These are phyloP conservation scores for Pangasianodon hypophthalmus DNA, from an alignment of 2,113 vertebrate species.

Conservation along the genomic window DNA sequence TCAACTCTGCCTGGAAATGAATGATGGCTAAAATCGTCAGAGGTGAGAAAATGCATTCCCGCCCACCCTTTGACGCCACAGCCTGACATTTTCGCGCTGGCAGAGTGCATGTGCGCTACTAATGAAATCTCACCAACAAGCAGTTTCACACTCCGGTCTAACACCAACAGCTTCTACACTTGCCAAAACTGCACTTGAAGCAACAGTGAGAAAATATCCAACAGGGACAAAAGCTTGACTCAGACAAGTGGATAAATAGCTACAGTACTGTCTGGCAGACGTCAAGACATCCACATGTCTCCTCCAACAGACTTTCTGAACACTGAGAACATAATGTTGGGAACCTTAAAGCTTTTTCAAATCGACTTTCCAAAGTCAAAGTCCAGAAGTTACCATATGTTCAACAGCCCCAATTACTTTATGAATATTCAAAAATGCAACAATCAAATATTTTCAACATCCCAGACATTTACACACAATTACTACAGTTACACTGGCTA, in stretches of 20 bases:
- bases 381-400: not conserved
- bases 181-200: slow-evolving; percentile 49
- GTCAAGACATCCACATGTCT: not conserved
- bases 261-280: slow-evolving; percentile 33
- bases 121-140: slow-evolving; percentile 52
- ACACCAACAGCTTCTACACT: slow-evolving; percentile 38
- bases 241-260: slow-evolving; percentile 50
- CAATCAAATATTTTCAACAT: no score
- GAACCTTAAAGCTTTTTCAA: not conserved
- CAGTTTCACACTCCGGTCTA: slow-evolving; percentile 55
- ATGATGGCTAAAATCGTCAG: slow-evolving; percentile 27
- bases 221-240: slow-evolving; percentile 55
- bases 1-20: slow-evolving; percentile 29
- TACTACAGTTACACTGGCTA: not conserved
- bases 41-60: slow-evolving; percentile 39
- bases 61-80: slow-evolving; percentile 40
- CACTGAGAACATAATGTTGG: not conserved
- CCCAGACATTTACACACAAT: not conserved
- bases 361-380: not conserved
- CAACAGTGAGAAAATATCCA: slow-evolving; percentile 53
- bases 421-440: not conserved
- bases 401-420: not conserved
- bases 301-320: not conserved
- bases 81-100: slow-evolving; percentile 46
- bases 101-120: slow-evolving; percentile 36